Base-by-base conservation (phyloP, 1,140 invertebrate genomes). In the Hylaeus volcanicus region DNA sequence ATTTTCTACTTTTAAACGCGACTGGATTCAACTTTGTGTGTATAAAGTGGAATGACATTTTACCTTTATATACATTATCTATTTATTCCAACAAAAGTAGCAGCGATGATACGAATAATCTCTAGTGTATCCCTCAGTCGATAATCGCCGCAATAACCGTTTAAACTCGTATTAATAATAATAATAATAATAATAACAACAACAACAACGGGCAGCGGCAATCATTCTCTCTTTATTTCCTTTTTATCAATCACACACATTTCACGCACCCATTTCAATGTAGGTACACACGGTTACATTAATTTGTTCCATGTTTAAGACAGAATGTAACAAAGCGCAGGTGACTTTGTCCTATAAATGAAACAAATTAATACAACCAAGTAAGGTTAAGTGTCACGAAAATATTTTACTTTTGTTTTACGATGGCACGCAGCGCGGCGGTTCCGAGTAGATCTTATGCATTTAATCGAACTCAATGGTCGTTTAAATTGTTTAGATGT, bases 21-120 rank as follows among this genome's bases (percentile, higher is more conserved):
- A 74, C 56, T 26, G 26, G 26, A 26, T 26, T 26, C 26, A 26
- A 26, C 26, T 26, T 26, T 26, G 26, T 56, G 60, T 86, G 84
- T 81, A 71, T 26, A 78, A 60, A 86, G 43, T 86, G 85, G 85
- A 86, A 86, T 86, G 77, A 83, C 41, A 37, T 71, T 73, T 74
- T 53, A 48, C 81, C 76, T 84, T 81, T 82, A 87, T 84, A 79
- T 75, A 89, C 74, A 87, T 87, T 51, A 43, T 88, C 76, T 88
- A 84, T 90, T 89, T 89, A 89, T 90, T 89, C 85, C 76, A 90
- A 92, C 85, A 84, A 90, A 90, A 90, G 82, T 65, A 87, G 79
- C 64, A 86, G 65, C 48, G 61, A 78, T 87, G 85, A 86, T 87
- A 82, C 84, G 71, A 86, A 85, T 86, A 83, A 82, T 80, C 71